Conservation (phyloP, 2,113 vertebrate genomes). For the Opisthocomus hoazin region DNA sequence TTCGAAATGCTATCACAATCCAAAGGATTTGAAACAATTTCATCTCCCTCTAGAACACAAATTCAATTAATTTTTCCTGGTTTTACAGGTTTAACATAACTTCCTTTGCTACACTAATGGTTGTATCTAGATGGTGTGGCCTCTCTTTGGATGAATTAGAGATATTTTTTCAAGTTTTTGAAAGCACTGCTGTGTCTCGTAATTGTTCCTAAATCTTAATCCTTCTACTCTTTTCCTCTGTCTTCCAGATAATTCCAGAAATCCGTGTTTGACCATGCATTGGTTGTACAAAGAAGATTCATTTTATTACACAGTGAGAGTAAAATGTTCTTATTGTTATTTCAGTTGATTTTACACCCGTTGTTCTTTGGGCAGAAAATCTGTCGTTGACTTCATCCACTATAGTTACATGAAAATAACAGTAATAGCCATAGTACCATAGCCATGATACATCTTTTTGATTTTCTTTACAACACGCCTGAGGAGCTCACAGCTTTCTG, state of each 20-base stretch:
- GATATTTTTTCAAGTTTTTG: not conserved
- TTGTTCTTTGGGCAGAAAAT: not conserved
- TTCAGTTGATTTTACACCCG: not conserved
- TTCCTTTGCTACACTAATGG: not conserved
- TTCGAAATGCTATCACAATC: not conserved
- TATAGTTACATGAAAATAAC: not conserved
- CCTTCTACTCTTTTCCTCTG: not conserved
- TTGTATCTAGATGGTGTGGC: not conserved
- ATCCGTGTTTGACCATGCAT: not conserved
- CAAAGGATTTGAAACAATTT: not conserved
- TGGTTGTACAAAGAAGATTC: not conserved
- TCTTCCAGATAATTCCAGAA: not conserved
- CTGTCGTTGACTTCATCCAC: not conserved
- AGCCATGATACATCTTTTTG: not conserved
- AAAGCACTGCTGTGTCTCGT: not conserved
- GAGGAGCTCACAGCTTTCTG: not conserved
- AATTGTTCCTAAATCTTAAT: not conserved
- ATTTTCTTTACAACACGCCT: not conserved
- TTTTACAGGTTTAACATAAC: not conserved
- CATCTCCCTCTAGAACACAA: not conserved
- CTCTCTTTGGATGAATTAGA: not conserved
- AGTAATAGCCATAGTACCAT: not conserved
- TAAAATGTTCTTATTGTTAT: not conserved
- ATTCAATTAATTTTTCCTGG: not conserved
- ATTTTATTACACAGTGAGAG: not conserved